Conservation (phyloP, 2,113 vertebrate species). For the Phaethornis superciliosus region DNA sequence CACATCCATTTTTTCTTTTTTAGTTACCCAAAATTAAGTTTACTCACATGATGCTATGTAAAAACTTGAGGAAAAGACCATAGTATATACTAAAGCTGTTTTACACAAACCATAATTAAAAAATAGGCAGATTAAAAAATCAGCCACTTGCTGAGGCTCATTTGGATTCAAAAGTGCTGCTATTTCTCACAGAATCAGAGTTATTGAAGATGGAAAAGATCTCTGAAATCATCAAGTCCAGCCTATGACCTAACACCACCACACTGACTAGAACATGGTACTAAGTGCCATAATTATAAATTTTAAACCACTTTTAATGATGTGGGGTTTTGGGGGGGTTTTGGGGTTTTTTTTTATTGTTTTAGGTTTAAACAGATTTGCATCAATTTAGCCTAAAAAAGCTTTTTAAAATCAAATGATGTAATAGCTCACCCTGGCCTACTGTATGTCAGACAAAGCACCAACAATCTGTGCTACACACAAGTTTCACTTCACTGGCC, state of each 20-base stretch:
- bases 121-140: neutral
- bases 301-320: neutral
- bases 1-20: neutral
- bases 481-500: neutral
- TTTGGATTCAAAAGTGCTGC: neutral
- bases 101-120: neutral
- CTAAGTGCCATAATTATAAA: neutral
- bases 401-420: neutral
- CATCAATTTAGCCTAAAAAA: neutral
- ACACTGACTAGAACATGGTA: too few species aligned
- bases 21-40: neutral
- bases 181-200: neutral
- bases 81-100: neutral
- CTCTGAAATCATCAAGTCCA: too few species aligned
- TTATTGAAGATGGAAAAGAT: too few species aligned
- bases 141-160: neutral
- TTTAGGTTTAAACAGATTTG: neutral
- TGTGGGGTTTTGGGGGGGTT: too few species aligned
- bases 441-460: neutral
- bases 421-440: neutral
- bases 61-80: neutral
- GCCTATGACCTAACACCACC: too few species aligned
- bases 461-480: neutral
- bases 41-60: neutral
- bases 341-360: too few species aligned